Base-by-base conservation (phyloP, 2,888 invertebrate species). In the Dolomedes plantarius region DNA sequence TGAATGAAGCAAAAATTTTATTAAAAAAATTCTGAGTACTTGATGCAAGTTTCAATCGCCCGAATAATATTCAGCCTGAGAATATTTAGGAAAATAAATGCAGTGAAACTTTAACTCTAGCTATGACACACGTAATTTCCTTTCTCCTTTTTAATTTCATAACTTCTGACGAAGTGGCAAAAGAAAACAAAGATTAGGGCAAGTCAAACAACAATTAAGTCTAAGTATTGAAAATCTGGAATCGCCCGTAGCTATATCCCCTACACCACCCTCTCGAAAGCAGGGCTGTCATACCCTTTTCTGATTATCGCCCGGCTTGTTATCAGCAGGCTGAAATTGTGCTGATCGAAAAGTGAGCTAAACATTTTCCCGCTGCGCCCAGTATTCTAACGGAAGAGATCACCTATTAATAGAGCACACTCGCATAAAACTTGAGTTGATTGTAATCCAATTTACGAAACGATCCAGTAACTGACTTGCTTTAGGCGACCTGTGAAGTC, bases 371-470 rank as follows among this genome's bases (percentile, higher is more conserved):
- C 76, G 76, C 68, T 65, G 76, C 76, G 65, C 46, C 64, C 19
- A 36, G 74, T 29, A 81, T 68, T 81, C 74, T 62, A 62, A 64
- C 46, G 68, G 74, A 74, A 78, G 62, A 85, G 73, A 85, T 85
- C 72, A 67, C 50, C 86, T 79, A 86, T 86, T 86, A 78, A 86
- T 86, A 86, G 79, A 86, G 79, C 85, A 68, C 85, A 85, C 85
- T 85, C 79, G 86, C 86, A 86, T 86, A 86, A 86, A 86, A 86
- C 79, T 74, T 62, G 74, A 86, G 74, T 79, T 86, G 85, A 86
- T 86, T 79, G 85, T 86, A 86, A 86, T 86, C 86, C 86, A 86
- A 86, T 86, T 86, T 86, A 74, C 78, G 74, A 65, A 74, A 74
- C 73, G 78, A 81, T 81, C 74, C 31, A 73, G 65, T 39, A 72